A percentile compares a stretch with the other conserved stretches of the same genome.
Conservation (phyloP, 1,140 invertebrate genomes). For the Zaprionus inermis region DNA sequence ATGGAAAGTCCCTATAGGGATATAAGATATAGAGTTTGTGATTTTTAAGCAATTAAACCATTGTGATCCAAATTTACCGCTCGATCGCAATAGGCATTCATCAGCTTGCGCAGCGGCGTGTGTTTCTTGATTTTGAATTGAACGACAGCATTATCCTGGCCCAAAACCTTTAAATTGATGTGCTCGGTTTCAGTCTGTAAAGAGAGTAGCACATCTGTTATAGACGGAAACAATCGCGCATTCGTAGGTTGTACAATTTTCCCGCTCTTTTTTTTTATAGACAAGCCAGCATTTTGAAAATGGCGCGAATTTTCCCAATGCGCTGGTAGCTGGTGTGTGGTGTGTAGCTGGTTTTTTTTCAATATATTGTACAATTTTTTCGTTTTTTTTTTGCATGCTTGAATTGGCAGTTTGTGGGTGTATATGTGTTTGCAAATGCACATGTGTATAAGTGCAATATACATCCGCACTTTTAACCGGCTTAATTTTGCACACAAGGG, state of each 20-base stretch:
- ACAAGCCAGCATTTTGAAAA: slow-evolving; percentile 3
- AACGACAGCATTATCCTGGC: slow-evolving; percentile 96
- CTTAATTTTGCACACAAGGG: slow-evolving; percentile 12
- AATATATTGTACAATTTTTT: too few species aligned
- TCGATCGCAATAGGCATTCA: slow-evolving; percentile 97
- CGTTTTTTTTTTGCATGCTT: slow-evolving; percentile 3
- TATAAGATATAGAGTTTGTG: neutral
- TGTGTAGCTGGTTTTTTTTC: too few species aligned
- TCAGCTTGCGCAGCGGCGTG: slow-evolving; percentile 95
- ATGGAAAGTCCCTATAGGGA: slow-evolving; percentile 88
- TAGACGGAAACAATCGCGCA: neutral
- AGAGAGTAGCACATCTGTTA: neutral
- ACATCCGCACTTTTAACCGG: slow-evolving; percentile 17
- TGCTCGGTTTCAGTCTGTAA: slow-evolving; percentile 89
- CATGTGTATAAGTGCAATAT: neutral
- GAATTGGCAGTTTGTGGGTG: neutral
- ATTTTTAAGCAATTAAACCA: neutral
- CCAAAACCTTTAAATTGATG: slow-evolving; percentile 96
- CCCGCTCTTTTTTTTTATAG: neutral
- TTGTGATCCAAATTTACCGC: slow-evolving; percentile 81
- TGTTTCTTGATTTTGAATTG: slow-evolving; percentile 98
- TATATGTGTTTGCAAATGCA: neutral
- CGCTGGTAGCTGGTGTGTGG: too few species aligned
- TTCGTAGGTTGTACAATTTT: neutral
- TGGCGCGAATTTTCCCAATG: neutral